These are phyloP conservation scores for Argynnis bischoffii DNA, from an alignment of 2,888 invertebrate species.

Conservation along the genomic window DNA sequence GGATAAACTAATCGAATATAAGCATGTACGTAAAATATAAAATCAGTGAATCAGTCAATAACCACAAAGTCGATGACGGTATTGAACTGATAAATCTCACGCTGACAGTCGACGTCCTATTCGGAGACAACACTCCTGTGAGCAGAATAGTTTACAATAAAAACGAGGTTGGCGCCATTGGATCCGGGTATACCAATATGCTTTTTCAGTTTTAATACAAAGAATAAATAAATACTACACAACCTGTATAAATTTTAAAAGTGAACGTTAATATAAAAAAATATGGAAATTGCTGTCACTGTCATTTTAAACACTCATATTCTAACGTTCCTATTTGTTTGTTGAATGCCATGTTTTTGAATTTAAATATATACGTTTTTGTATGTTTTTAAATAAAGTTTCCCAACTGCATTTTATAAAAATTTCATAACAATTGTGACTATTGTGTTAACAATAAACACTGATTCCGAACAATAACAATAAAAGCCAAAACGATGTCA, in stretches of 20 bases:
- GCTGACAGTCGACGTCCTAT: constrained; percentile 35
- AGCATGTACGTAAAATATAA: neutral
- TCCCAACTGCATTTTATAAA: too few species aligned
- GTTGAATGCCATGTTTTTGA: too few species aligned
- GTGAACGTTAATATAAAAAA: too few species aligned
- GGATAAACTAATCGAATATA: neutral
- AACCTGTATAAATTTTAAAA: too few species aligned
- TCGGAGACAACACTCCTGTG: constrained; percentile 29
- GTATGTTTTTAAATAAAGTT: too few species aligned
- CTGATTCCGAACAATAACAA: constrained; percentile 20
- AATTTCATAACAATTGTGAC: too few species aligned
- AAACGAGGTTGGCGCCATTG: constrained; percentile 32
- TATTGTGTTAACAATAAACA: neutral
- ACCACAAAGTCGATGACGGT: neutral
- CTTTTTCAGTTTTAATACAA: neutral
- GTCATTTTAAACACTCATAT: too few species aligned
- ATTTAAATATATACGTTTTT: too few species aligned
- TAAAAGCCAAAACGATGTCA: neutral
- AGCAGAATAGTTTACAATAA: constrained; percentile 34
- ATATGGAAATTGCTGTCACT: too few species aligned
- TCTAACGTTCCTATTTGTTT: too few species aligned
- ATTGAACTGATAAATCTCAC: constrained; percentile 33
- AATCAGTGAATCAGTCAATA: constrained; percentile 5
- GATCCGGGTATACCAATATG: neutral
- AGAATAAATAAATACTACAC: too few species aligned